A percentile compares a stretch with the other conserved stretches of the same genome.
Evolutionary conservation across 2,797 vertebrate species (phyloP).

Genomic region (Acanthurus tractus): DNA sequence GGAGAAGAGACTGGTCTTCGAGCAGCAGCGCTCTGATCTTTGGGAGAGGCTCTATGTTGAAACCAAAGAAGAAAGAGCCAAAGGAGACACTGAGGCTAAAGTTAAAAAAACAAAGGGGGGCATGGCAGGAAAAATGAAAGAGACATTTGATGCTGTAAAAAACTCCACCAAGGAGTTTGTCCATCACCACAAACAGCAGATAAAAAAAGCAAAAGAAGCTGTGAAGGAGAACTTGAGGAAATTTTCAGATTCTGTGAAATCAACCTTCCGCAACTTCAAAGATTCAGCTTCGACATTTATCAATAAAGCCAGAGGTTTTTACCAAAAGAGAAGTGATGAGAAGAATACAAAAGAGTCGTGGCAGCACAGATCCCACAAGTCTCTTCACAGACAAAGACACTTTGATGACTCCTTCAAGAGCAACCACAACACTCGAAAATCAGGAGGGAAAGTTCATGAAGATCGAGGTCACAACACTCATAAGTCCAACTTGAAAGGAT

Average conservation of each 20-base stretch:
- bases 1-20: slow-evolving; percentile 92
- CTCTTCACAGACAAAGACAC: slow-evolving; percentile 67
- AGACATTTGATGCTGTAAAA: slow-evolving; percentile 97
- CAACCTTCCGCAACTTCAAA: slow-evolving; percentile 95
- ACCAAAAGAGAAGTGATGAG: slow-evolving; percentile 71
- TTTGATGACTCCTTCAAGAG: slow-evolving; percentile 56
- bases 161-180: slow-evolving; percentile 99
- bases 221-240: slow-evolving; percentile 97
- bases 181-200: slow-evolving; percentile 97
- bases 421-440: slow-evolving; percentile 78
- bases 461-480: slow-evolving; percentile 60
- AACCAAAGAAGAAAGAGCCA: slow-evolving; percentile 89
- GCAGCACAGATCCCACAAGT: slow-evolving; percentile 76
- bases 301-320: slow-evolving; percentile 86
- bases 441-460: slow-evolving; percentile 67
- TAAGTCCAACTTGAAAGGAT: slow-evolving; percentile 82
- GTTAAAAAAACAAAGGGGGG: slow-evolving; percentile 86
- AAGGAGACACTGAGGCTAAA: slow-evolving; percentile 86
- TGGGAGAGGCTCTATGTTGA: slow-evolving; percentile 98
- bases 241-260: slow-evolving; percentile 97
- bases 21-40: slow-evolving; percentile 96
- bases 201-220: slow-evolving; percentile 97
- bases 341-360: slow-evolving; percentile 77
- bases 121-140: slow-evolving; percentile 92
- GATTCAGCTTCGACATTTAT: slow-evolving; percentile 92